Conservation (phyloP, 64 coral and sea anemone species). For the Acropora yongei region DNA sequence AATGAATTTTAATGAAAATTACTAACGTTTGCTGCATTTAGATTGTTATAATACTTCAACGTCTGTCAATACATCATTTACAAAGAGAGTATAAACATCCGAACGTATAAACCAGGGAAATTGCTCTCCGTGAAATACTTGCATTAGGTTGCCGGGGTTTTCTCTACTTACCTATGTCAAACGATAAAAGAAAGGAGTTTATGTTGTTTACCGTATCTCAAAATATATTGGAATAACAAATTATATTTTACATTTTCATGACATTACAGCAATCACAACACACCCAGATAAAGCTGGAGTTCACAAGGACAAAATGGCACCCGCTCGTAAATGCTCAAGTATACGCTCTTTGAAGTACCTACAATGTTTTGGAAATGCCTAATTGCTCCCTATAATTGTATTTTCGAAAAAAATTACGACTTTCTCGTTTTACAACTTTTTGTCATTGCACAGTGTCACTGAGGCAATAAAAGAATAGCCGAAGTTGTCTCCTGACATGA, state of each 20-base stretch:
- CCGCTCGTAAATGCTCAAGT: not conserved
- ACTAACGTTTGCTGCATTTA: not conserved
- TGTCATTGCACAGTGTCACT: not conserved
- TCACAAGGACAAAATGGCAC: not conserved
- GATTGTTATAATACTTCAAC: not conserved
- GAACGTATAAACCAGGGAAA: too few species aligned
- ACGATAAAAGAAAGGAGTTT: not conserved
- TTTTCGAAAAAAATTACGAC: not conserved
- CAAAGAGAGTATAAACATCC: too few species aligned
- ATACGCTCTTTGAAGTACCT: not conserved
- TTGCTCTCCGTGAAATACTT: not conserved
- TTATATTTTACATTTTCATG: not conserved
- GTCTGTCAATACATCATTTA: not conserved
- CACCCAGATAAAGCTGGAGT: not conserved
- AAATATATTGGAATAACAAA: not conserved
- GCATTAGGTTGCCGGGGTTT: slow-evolving; percentile 2
- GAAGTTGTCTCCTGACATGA: not conserved
- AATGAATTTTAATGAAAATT: not conserved
- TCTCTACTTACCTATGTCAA: not conserved
- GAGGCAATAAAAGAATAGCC: not conserved
- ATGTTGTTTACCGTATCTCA: not conserved
- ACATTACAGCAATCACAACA: not conserved
- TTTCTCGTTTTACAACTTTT: not conserved
- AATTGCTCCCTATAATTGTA: not conserved
- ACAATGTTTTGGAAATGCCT: not conserved